Conservation (phyloP, 2,888 invertebrate species). For the Hyposoter didymator region DNA sequence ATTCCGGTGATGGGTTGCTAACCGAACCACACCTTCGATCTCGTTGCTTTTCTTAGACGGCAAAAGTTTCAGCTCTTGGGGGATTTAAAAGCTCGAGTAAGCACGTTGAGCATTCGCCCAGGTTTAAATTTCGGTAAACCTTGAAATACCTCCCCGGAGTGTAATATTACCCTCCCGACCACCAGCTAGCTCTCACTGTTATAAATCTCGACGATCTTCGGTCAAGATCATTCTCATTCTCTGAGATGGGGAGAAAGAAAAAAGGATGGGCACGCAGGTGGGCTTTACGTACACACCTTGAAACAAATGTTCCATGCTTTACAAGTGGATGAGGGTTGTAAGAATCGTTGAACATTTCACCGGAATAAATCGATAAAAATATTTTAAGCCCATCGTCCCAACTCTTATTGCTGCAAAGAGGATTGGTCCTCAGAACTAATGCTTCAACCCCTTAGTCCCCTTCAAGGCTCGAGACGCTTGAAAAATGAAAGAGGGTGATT, state of each 20-base stretch:
- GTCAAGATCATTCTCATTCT: conserved; percentile 44
- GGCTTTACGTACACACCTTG: conserved; percentile 5
- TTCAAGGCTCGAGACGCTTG: conserved; percentile 9
- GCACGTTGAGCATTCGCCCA: conserved; percentile 3
- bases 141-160: conserved; percentile 52
- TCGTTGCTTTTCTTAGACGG: conserved; percentile 20
- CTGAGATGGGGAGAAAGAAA: conserved; percentile 8
- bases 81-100: conserved; percentile 45
- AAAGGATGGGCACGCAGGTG: conserved; percentile 1
- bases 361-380: conserved; percentile 24
- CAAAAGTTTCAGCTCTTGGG: conserved; percentile 52
- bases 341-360: not conserved
- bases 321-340: conserved; percentile 8
- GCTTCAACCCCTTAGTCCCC: not conserved
- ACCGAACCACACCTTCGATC: not conserved
- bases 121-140: conserved; percentile 56
- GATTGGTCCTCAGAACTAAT: not conserved
- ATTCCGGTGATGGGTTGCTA: conserved; percentile 10
- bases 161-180: conserved; percentile 36
- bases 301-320: not conserved
- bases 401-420: conserved; percentile 9
- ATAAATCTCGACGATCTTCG: conserved; percentile 62
- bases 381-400: not conserved
- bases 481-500: not conserved
- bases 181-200: conserved; percentile 29